These are phyloP conservation scores for human (Homo sapiens) DNA, from an alignment of 2,113 vertebrate genomes.

Conservation along the genomic window DNA sequence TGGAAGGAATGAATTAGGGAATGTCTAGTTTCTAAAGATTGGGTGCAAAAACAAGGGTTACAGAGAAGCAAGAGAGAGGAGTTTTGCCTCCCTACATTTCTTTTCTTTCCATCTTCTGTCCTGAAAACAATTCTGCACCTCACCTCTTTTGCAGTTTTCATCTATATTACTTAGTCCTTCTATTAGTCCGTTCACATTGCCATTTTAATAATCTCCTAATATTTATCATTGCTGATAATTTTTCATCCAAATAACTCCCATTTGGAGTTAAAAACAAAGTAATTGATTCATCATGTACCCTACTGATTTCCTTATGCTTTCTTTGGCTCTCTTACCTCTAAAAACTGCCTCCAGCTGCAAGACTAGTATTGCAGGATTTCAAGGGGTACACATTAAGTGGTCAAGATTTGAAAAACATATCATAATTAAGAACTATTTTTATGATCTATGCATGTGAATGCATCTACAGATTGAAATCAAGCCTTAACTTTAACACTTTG, in stretches of 20 bases:
- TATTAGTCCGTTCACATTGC: background rate
- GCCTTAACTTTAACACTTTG: constrained; percentile 27
- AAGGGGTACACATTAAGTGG: background rate
- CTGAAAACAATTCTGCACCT: background rate
- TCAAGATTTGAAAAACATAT: constrained; percentile 21
- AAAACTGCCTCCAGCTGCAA: constrained; percentile 38
- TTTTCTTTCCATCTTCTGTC: background rate
- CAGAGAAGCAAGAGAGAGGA: background rate
- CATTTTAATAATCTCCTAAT: constrained; percentile 26
- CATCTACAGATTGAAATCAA: constrained; percentile 19
- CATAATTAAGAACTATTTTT: background rate
- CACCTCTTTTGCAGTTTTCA: background rate
- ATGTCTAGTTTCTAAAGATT: background rate
- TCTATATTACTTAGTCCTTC: background rate
- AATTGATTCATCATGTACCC: background rate
- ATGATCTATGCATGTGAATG: background rate
- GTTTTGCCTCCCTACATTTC: background rate
- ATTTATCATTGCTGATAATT: background rate
- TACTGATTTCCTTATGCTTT: background rate
- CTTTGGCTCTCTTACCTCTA: constrained; percentile 22
- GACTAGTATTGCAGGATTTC: background rate
- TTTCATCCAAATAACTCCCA: background rate
- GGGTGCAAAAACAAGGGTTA: background rate
- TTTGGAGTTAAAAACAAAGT: background rate
- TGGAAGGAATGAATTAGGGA: background rate